Conservation (phyloP, 2,888 invertebrate species). For the Drosophila melanosoma region DNA sequence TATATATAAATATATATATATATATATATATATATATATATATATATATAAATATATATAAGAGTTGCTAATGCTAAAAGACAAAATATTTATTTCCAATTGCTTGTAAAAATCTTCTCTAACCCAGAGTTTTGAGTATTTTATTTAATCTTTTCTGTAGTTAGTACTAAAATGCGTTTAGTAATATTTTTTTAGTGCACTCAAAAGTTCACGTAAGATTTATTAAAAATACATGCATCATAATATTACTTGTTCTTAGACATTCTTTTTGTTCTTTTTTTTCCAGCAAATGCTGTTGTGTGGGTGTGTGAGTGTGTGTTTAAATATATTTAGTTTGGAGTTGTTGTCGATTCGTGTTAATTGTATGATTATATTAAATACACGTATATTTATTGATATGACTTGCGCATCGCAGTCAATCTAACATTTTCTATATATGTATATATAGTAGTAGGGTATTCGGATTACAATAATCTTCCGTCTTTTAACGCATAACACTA, state of each 20-base stretch:
- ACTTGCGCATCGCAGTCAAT: slow-evolving; percentile 17
- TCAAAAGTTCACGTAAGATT: slow-evolving; percentile 52
- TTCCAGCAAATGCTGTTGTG: slow-evolving; percentile 18
- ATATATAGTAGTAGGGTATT: slow-evolving; percentile 8
- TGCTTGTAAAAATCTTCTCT: background rate
- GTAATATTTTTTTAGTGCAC: slow-evolving; percentile 33
- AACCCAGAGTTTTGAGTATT: background rate
- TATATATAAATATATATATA: too few species aligned
- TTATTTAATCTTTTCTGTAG: too few species aligned
- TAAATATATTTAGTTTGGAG: slow-evolving; percentile 12
- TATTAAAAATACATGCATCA: slow-evolving; percentile 72
- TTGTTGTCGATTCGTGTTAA: slow-evolving; percentile 43
- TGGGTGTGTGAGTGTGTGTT: slow-evolving; percentile 12
- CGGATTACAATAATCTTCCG: slow-evolving; percentile 15
- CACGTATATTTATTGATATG: slow-evolving; percentile 12
- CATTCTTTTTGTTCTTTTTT: slow-evolving; percentile 27
- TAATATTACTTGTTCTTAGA: slow-evolving; percentile 56
- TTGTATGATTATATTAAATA: slow-evolving; percentile 12
- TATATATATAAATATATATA: too few species aligned
- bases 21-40: too few species aligned
- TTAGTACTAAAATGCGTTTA: background rate
- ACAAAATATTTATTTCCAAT: background rate
- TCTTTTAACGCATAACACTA: slow-evolving; percentile 25
- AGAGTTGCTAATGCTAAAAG: background rate
- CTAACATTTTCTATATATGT: slow-evolving; percentile 18